Evolutionary conservation across 2,113 vertebrate species (phyloP), one percentile per base, ranked within the genome.

Genomic region (Dasyurus viverrinus): DNA sequence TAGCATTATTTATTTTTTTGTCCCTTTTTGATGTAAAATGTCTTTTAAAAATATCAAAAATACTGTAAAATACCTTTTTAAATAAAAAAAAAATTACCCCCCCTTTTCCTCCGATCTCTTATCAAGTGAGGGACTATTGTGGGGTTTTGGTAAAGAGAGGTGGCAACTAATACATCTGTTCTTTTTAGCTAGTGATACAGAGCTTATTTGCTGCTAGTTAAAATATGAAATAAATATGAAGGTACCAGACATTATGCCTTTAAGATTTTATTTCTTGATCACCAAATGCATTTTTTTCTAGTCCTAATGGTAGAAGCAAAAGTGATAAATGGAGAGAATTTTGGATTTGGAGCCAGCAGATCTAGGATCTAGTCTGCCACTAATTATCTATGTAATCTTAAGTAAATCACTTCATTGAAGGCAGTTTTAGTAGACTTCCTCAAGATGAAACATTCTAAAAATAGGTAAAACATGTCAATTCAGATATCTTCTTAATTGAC

Each of bases 21-120:
- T 97, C 97, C 96, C 89, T 96, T 14, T 19, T 96, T 95, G 92
- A 46, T 94, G 7, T 96, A 95, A 96, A 90, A 89, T 96, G 89
- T 53, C 22, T 53, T 60, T 68, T 68, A 68, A 36, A 60, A 52
- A 52, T 52, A 52, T 52, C 6, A 52, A 52, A 52, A 52, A 52
- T 52, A 52, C 50, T 50, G 50, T 50, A 50, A 50, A 50, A 50
- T 54, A 54, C 22, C 8, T 89, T 95, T 96, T 96, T 94, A 27
- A 91, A 0, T 52, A 11, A 48, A 48, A 48, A 48, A 47, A 48
- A 89, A 97, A 92, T 90, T 90, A 93, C 89, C 53, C 89, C 89
- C n/a, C 94, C 42, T 94, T 95, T 92, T 95, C 53, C 68, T 84
- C 11, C 47, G 84, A 0, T 2, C 5, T 94, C 68, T 94, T 46